phyloP scores from a whole-genome alignment of 2,797 vertebrate species.

The Chrosomus eos region DNA sequence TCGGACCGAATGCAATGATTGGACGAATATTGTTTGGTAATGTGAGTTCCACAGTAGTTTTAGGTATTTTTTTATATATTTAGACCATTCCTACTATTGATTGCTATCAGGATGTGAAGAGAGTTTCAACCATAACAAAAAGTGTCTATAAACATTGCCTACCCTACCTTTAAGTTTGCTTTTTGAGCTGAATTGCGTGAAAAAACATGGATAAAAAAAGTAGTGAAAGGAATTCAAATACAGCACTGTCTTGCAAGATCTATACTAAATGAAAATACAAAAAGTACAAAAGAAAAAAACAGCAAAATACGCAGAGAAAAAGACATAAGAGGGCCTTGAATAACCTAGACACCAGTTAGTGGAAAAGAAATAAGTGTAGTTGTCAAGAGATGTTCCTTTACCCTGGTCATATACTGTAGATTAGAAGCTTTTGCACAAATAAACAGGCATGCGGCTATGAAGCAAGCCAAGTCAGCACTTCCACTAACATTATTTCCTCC shows the following conservation, averaged over 20 bases:
- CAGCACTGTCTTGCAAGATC: not conserved
- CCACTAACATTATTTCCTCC: slow-evolving; percentile 22
- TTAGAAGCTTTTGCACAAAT: slow-evolving; percentile 15
- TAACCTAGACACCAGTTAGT: not conserved
- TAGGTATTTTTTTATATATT: no score
- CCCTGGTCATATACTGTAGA: not conserved
- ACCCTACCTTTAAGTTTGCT: not conserved
- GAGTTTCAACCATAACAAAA: no score
- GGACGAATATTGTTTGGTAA: no score
- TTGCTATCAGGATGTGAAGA: no score
- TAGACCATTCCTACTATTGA: no score
- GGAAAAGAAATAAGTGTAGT: slow-evolving; percentile 13
- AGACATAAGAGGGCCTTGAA: not conserved
- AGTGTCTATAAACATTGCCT: no score
- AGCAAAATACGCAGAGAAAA: not conserved
- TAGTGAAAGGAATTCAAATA: not conserved
- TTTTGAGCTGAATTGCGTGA: not conserved
- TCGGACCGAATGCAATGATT: no score
- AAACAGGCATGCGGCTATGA: not conserved
- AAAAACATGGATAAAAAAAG: not conserved
- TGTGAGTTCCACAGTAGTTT: no score
- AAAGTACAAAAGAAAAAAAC: not conserved
- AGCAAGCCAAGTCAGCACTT: slow-evolving; percentile 28
- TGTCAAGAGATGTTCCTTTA: slow-evolving; percentile 4
- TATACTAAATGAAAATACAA: not conserved